Evolutionary conservation across 1,140 invertebrate genomes (phyloP).

Genomic region (Micrasema longulum): DNA sequence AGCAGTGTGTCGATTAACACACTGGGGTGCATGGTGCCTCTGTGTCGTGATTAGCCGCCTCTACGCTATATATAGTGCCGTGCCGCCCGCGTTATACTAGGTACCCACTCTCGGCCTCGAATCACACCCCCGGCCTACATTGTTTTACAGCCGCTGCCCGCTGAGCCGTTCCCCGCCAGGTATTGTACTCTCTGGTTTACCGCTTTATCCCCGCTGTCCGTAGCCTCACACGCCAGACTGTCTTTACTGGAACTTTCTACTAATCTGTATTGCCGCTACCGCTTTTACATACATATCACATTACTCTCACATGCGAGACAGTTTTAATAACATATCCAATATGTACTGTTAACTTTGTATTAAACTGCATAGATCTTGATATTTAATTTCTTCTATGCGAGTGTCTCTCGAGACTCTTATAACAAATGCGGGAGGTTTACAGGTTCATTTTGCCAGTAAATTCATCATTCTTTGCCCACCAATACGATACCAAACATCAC

Average conservation of each 20-base stretch:
- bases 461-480: too few species aligned
- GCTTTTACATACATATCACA: too few species aligned
- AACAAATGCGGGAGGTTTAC: too few species aligned
- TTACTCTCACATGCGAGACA: too few species aligned
- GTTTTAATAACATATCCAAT: too few species aligned
- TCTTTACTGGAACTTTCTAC: background rate
- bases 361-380: too few species aligned
- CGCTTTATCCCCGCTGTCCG: constrained; percentile 15
- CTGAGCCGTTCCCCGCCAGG: constrained; percentile 41
- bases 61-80: constrained; percentile 39
- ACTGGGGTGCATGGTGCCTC: constrained; percentile 54
- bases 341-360: too few species aligned
- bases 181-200: constrained; percentile 48
- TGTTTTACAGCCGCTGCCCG: constrained; percentile 51
- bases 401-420: too few species aligned
- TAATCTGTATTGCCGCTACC: background rate
- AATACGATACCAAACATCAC: too few species aligned
- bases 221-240: background rate
- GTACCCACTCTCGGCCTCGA: constrained; percentile 50
- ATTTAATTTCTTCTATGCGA: too few species aligned
- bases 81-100: constrained; percentile 14
- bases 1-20: too few species aligned
- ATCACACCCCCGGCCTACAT: constrained; percentile 52
- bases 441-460: too few species aligned
- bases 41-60: constrained; percentile 49